A percentile compares a stretch with the other conserved stretches of the same genome.
phyloP scores from a whole-genome alignment of 1,140 invertebrate species.

The Pseudachorutes palmiensis region DNA sequence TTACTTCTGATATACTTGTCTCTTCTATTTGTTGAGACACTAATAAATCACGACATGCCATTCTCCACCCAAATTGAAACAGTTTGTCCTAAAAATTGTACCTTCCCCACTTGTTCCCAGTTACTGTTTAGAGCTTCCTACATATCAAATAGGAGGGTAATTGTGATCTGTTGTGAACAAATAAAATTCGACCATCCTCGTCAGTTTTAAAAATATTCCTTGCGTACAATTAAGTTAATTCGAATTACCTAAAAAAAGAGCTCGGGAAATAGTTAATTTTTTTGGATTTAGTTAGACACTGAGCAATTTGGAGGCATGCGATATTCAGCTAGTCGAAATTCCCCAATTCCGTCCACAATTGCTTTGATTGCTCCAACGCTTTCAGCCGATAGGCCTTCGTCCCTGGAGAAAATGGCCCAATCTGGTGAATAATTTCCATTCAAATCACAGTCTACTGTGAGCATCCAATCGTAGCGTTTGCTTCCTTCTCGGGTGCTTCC shows the following conservation, averaged over 20 bases:
- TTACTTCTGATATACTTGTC: not conserved
- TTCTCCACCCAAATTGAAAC: not conserved
- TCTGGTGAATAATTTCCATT: not conserved
- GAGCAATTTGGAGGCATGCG: not conserved
- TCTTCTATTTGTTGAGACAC: not conserved
- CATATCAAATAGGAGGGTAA: too few species aligned
- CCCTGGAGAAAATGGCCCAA: constrained; percentile 9
- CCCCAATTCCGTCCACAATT: not conserved
- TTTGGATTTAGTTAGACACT: too few species aligned
- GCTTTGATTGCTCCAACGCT: not conserved
- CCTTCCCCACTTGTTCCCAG: not conserved
- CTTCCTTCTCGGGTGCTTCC: not conserved
- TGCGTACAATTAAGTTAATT: too few species aligned
- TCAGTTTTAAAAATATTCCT: too few species aligned
- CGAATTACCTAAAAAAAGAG: too few species aligned
- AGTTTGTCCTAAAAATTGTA: constrained; percentile 12
- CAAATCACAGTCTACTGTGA: constrained; percentile 9
- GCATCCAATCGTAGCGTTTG: constrained; percentile 7
- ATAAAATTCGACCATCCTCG: too few species aligned
- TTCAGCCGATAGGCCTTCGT: not conserved
- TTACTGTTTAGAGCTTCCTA: too few species aligned
- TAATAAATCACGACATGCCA: constrained; percentile 21
- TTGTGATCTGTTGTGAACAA: too few species aligned
- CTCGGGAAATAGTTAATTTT: too few species aligned
- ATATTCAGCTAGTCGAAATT: not conserved